Base-by-base conservation (phyloP, 35 echinoderm and acorn worm genomes). In the Amphiura filiformis region DNA sequence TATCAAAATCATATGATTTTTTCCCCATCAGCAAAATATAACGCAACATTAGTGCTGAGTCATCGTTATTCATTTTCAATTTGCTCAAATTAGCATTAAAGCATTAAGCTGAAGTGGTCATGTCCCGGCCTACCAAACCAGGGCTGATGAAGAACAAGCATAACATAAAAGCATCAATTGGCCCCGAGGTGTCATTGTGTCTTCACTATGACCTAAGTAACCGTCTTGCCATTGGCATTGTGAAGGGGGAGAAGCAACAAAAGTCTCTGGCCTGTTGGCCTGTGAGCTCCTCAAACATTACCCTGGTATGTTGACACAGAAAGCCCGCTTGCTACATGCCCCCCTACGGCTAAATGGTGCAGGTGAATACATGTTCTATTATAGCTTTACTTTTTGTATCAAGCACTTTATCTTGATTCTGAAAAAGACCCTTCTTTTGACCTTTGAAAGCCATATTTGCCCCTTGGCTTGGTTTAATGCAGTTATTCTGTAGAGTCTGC, bases 91-190 rank as follows among this genome's bases (percentile, higher is more conserved):
- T 70, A 70, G 61, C 61, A 70, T 70, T 70, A n/a, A n/a, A n/a
- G n/a, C n/a, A n/a, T n/a, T n/a, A n/a, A 70, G 28, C 61, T 30
- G 28, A 70, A 70, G 61, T 70, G 61, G 61, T 70, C 61, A 70
- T 70, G 61, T n/a, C 15, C 61, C 26, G 20, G 7, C 44, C 20
- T 52, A 52, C 44, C 7, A 52, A 11, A 52, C 44, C 7, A 52
- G 7, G 20, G 44, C 28, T 26, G 61, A 70, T 26, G 2, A 23
- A 70, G 2, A 70, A 11, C 11, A 70, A 18, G n/a, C n/a, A n/a
- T n/a, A 70, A 70, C 15, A 70, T 70, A 70, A 70, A 70, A 70
- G 61, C 61, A n/a, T n/a, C n/a, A 70, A 70, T 70, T 70, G 61
- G 61, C 61, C 61, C 61, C 28, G 26, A 30, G 61, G 61, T 70